Conservation (phyloP, 2,888 invertebrate species). For the Aphidius colemani region DNA sequence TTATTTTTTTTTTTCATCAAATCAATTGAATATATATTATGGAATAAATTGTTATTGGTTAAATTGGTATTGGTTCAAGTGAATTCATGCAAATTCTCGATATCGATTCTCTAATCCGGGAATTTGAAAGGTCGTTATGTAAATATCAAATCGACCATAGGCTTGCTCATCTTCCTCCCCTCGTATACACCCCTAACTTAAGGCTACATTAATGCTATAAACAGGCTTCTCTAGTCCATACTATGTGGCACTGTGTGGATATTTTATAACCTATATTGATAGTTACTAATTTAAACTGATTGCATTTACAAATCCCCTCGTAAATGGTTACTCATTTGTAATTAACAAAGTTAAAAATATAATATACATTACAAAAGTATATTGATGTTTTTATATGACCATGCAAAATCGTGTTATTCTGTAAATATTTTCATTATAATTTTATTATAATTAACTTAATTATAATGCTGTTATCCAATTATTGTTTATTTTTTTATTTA, state of each 20-base stretch:
- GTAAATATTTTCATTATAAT: neutral
- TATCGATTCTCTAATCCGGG: constrained; percentile 27
- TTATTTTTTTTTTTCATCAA: no score
- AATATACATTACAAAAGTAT: neutral
- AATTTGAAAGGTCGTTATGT: constrained; percentile 27
- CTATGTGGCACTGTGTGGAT: neutral
- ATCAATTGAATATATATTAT: no score
- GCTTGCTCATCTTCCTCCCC: neutral
- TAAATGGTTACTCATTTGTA: constrained; percentile 21
- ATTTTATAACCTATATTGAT: no score
- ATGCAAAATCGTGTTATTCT: neutral
- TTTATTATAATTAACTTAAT: no score
- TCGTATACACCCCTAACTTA: constrained; percentile 5
- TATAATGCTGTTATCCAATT: neutral
- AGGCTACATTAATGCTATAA: constrained; percentile 24
- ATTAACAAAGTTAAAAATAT: constrained; percentile 23
- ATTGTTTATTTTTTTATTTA: neutral
- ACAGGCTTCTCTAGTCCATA: neutral
- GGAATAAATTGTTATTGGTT: neutral
- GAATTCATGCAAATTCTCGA: constrained; percentile 30
- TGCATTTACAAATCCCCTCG: constrained; percentile 8
- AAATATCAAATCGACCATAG: constrained; percentile 30
- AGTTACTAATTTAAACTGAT: neutral
- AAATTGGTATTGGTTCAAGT: constrained; percentile 26
- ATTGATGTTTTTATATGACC: neutral